Evolutionary conservation across 1,140 invertebrate species (phyloP).

Genomic region (Pseudomyrmex flavicornis): DNA sequence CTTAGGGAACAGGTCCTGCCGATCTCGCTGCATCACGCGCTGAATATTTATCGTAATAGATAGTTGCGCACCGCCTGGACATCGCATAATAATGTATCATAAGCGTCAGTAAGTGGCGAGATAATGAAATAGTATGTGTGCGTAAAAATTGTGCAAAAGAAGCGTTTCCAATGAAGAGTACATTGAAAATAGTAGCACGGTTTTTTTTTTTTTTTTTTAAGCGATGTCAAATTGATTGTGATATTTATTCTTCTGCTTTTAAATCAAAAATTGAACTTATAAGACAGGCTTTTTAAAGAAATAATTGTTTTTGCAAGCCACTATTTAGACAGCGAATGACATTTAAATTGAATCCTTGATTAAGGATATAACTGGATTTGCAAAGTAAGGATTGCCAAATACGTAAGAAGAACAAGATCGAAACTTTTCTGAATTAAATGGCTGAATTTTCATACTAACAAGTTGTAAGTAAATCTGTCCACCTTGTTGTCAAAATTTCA

Average conservation of each 20-base stretch:
- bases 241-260: background rate
- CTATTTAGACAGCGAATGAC: constrained; percentile 54
- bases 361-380: constrained; percentile 28
- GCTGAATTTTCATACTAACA: too few relatives aligned
- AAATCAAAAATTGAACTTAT: constrained; percentile 22
- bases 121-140: constrained; percentile 37
- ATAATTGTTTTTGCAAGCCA: constrained; percentile 5
- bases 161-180: constrained; percentile 21
- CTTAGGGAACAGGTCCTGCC: constrained; percentile 68
- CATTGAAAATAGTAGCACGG: too few relatives aligned
- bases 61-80: constrained; percentile 62
- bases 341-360: constrained; percentile 69
- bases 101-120: background rate
- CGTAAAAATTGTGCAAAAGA: background rate
- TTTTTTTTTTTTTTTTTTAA: too few relatives aligned
- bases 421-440: constrained; percentile 47
- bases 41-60: constrained; percentile 76
- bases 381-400: constrained; percentile 56
- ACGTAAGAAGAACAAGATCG: constrained; percentile 71
- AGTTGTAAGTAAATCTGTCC: too few relatives aligned
- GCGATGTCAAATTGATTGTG: too few relatives aligned
- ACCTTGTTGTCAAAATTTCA: constrained; percentile 53
- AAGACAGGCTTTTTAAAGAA: background rate
- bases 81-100: constrained; percentile 50
- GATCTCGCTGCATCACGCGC: constrained; percentile 66